Percentiles rank a stretch among this genome's conserved stretches.
phyloP scores from a whole-genome alignment of 2,797 vertebrate genomes.

The Ceryle rudis region DNA sequence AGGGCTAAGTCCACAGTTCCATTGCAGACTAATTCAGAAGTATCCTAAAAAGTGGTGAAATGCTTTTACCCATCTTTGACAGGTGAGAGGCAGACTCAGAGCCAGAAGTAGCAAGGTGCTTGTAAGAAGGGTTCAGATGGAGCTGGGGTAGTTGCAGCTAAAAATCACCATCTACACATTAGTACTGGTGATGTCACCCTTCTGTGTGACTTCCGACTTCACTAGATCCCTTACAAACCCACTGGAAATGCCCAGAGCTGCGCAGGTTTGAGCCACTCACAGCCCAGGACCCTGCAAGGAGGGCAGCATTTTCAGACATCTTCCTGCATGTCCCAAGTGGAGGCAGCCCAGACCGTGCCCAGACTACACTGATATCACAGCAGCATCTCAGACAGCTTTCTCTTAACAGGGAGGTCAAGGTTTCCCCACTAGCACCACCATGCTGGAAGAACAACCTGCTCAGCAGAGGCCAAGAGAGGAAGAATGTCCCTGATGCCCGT shows the following conservation, averaged over 20 bases:
- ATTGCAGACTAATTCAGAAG: not conserved
- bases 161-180: not conserved
- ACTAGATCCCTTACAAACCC: not conserved
- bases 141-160: not conserved
- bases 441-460: not conserved
- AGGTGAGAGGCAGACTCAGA: not conserved
- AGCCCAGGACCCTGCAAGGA: not conserved
- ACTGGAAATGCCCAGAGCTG: not conserved
- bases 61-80: not conserved
- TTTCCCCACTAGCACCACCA: not conserved
- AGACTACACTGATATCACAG: not conserved
- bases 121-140: not conserved
- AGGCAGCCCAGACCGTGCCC: not conserved
- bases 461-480: not conserved
- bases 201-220: not conserved
- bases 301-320: not conserved
- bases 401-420: not conserved
- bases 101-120: not conserved
- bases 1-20: not conserved
- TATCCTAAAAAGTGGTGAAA: not conserved
- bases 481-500: accelerated
- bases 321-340: not conserved
- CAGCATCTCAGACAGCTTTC: not conserved
- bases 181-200: not conserved
- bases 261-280: not conserved